phyloP scores from a whole-genome alignment of 2,888 invertebrate species.

The Chaetogeoica ovagalla region DNA sequence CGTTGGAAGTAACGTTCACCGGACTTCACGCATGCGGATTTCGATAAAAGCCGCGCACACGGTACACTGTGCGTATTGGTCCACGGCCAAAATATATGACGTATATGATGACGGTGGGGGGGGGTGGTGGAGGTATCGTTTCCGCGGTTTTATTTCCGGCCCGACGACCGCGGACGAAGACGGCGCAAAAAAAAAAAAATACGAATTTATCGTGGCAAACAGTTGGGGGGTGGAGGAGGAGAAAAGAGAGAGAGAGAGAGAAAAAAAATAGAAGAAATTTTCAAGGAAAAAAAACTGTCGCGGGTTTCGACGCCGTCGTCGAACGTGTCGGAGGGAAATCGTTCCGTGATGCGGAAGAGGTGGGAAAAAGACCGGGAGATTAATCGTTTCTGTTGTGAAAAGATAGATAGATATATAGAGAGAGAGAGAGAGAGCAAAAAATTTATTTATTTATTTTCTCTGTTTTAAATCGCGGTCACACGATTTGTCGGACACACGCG shows the following conservation, averaged over 20 bases:
- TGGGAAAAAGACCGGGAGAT: neutral
- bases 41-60: no score
- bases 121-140: neutral
- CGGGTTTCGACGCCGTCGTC: no score
- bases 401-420: neutral
- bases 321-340: no score
- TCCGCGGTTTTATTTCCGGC: neutral
- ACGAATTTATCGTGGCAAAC: slow-evolving; percentile 4
- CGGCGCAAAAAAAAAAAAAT: neutral
- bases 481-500: no score
- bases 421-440: no score
- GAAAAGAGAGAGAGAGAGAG: neutral
- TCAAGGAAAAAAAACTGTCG: neutral
- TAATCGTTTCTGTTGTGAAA: slow-evolving; percentile 10
- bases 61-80: no score
- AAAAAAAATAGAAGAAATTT: neutral
- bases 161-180: neutral
- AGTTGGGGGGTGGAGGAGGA: neutral
- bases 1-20: no score
- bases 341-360: no score
- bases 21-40: no score
- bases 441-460: no score
- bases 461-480: no score
- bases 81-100: neutral
- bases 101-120: no score